Evolutionary conservation across 2,888 invertebrate species (phyloP), one percentile per base, ranked within the genome.

Genomic region (Eupithecia centaureata): DNA sequence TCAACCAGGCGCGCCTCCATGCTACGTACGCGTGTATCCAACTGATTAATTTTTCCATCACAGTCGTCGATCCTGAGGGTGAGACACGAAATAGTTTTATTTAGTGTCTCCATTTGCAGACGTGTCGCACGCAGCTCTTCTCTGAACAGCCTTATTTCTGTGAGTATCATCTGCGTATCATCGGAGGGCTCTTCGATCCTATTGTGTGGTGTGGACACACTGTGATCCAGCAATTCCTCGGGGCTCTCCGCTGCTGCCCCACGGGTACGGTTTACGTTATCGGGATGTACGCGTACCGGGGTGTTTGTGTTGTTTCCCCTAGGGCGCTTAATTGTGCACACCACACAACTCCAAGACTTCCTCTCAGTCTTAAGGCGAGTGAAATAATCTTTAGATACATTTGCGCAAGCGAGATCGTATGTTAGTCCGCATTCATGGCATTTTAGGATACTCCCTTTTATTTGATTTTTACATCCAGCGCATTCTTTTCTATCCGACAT

Each of bases 231-330:
- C n/a, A n/a, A n/a, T n/a, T n/a, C n/a, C n/a, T 12, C 10, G 13
- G 38, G 38, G 38, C 38, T 38, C 15, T 5, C 13, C 5, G 13
- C 38, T 3, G 13, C 15, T 8, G 13, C 5, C 42, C 5, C 42
- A 42, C 52, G 30, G 51, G n/a, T n/a, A n/a, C n/a, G n/a, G n/a
- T n/a, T n/a, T n/a, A 61, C 51, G 30, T 61, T 51, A n/a, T 61
- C 25, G 4, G 61, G 51, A 42, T 47, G 47, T 18, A 51, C 61
- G 5, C 38, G 13, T 38, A 38, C 15, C 10, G 5, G 3, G 3
- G 38, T 13, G 13, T 12, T 12, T 13, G 13, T 15, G 5, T 7
- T 15, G 13, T 13, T 15, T 38, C 38, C 5, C n/a, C n/a, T n/a
- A n/a, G n/a, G n/a, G n/a, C n/a, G n/a, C n/a, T n/a, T n/a, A n/a